Conservation (phyloP, 1,140 invertebrate species). For the Liolophura sinensis region DNA sequence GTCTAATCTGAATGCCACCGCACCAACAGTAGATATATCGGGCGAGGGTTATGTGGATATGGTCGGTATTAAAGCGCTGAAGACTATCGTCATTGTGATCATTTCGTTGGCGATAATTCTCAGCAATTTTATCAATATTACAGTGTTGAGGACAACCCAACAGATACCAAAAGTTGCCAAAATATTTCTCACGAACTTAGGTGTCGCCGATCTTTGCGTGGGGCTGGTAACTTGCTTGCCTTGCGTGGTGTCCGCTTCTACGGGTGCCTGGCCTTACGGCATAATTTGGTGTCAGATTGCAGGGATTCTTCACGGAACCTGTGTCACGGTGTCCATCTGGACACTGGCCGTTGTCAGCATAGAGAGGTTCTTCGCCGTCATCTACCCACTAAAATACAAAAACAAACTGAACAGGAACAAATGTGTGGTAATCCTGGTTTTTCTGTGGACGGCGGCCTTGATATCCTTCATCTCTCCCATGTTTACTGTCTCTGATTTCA, state of each 20-base stretch:
- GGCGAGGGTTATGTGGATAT: too few relatives aligned
- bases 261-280: conserved; percentile 26
- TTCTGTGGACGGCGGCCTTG: conserved; percentile 19
- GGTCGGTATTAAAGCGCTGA: too few relatives aligned
- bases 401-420: conserved; percentile 11
- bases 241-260: conserved; percentile 14
- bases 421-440: conserved; percentile 5
- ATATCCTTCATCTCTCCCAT: conserved; percentile 19
- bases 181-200: conserved; percentile 24
- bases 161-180: conserved; percentile 16
- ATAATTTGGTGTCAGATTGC: conserved; percentile 26
- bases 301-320: conserved; percentile 24
- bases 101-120: conserved; percentile 10
- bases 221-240: conserved; percentile 27
- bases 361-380: conserved; percentile 31
- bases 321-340: conserved; percentile 29
- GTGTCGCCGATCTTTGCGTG: conserved; percentile 22
- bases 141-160: conserved; percentile 12
- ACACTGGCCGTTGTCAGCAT: conserved; percentile 26
- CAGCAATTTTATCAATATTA: conserved; percentile 26
- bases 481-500: conserved; percentile 12
- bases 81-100: too few relatives aligned
- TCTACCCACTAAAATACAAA: conserved; percentile 25
- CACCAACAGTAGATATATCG: too few relatives aligned
- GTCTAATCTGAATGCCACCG: too few relatives aligned